Evolutionary conservation across 1,140 invertebrate species (phyloP), one percentile per base, ranked within the genome.

Genomic region (Maconellicoccus hirsutus): DNA sequence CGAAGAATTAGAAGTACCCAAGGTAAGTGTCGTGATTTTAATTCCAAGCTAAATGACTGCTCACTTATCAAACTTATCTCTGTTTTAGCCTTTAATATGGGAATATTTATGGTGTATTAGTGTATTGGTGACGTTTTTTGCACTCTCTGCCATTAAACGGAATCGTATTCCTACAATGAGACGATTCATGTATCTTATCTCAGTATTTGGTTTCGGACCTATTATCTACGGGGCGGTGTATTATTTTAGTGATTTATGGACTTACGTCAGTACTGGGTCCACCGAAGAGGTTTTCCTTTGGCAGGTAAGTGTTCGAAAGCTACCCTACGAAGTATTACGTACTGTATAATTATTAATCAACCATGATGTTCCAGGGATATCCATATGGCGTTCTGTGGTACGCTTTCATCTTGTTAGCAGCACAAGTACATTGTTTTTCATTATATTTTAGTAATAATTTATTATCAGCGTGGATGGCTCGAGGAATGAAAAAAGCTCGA

Each of bases 301-400:
- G 90, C 88, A 90, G 86, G 91, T 93, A 79, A 77, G 81, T 71
- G 8, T 29, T n/a, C 29, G 4, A 33, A 3, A 33, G 3, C 12
- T 3, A 33, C 12, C 29, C 29, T 12, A 33, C n/a, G 38, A 8
- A 38, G 14, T 70, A 19, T 16, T 21, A 70, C 38, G 19, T 16
- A 4, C 10, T 7, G 22, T 27, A 22, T 33, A 22, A 4, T 29
- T 8, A 38, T 16, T 21, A 61, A 74, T 72, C 59, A 74, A 76
- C 77, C 73, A n/a, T 77, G n/a, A n/a, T 70, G 71, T 86, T 85
- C 71, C 80, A 94, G 90, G 90, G 87, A 29, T 89, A 92, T 76
- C 94, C 95, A 0, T 93, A 96, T 78, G 93, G 92, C 27, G 80
- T 98, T 21, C 82, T 98, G 71, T 98, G 94, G 94, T 96, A 95